Evolutionary conservation across 37 sponge, comb jelly and placozoan genomes (phyloP), one percentile per base, ranked within the genome.

Genomic region (Eunapius fragilis): DNA sequence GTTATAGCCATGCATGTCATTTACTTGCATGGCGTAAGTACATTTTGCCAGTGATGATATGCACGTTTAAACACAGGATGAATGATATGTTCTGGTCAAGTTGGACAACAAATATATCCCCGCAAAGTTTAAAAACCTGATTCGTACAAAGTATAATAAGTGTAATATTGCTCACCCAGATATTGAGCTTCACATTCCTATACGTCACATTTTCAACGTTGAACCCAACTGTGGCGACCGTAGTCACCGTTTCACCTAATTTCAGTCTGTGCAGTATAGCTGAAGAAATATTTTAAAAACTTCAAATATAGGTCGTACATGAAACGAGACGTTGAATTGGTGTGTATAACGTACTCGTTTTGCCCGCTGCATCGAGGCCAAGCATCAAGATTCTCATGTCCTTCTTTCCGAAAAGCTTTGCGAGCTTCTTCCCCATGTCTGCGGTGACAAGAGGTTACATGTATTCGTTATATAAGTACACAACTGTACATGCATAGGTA

Each of bases 361-460:
- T 98, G 2, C 98, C 98, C n/a, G 98, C 98, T 68, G 98, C 97
- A 78, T 98, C 98, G 22, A 98, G 85, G 2, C 98, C 98, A 77
- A 98, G 87, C 98, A 98, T 98, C 30, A 98, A 82, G 76, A 98
- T 98, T 58, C 98, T 87, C 98, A 98, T 98, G 71, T 98, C 96
- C 84, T 96, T 98, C 85, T 94, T 98, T 71, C 96, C 96, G 80
- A 98, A 96, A 10, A 98, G 80, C 78, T 98, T 98, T 78, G 89
- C 78, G 11, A 98, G 80, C 26, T 71, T 76, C 81, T 90, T 91
- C 78, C 98, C 98, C 98, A 98, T 98, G 38, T 75, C 90, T 77
- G 26, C 13, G 23, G 10, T 3, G 11, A 32, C 9, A 10, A 72
- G 14, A 72, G 28, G 32, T 32, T 32, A 25, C 31, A 72, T 22